phyloP scores from a whole-genome alignment of 2,113 vertebrate genomes.

The Cisticola juncidis region DNA sequence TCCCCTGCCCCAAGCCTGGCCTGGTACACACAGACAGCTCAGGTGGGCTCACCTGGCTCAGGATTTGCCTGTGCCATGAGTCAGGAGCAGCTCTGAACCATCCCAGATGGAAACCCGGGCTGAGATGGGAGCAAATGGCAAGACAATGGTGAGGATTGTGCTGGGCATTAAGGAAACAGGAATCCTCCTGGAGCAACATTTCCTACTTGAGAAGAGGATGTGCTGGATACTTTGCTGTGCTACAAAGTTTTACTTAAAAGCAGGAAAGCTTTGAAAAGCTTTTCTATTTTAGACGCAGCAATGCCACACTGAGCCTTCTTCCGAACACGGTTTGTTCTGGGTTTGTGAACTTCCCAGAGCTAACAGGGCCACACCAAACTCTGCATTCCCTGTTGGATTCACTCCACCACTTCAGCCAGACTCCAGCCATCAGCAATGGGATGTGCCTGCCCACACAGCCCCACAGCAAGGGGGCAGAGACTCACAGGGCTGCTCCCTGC shows the following conservation, averaged over 20 bases:
- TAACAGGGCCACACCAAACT: not conserved
- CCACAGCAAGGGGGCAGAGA: not conserved
- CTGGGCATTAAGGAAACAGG: not conserved
- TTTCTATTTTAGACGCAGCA: not conserved
- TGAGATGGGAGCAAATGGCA: fast-evolving
- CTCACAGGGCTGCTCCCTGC: not conserved
- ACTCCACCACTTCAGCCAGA: not conserved
- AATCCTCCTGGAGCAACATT: not conserved
- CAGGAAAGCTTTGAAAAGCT: not conserved
- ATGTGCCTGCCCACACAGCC: not conserved
- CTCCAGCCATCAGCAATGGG: not conserved
- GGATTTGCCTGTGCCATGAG: not conserved
- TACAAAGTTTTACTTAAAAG: not conserved
- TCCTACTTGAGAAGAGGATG: not conserved
- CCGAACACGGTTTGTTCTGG: not conserved
- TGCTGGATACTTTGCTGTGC: not conserved
- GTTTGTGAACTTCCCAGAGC: not conserved
- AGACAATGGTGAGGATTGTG: not conserved
- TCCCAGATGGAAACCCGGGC: fast-evolving
- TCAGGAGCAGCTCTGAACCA: not conserved
- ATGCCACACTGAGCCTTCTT: not conserved
- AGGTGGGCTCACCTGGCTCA: not conserved
- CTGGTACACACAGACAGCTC: not conserved
- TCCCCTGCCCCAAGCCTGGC: not conserved
- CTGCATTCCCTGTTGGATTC: not conserved